phyloP scores from a whole-genome alignment of 2,888 invertebrate genomes.

The Orchesella flavescens region DNA sequence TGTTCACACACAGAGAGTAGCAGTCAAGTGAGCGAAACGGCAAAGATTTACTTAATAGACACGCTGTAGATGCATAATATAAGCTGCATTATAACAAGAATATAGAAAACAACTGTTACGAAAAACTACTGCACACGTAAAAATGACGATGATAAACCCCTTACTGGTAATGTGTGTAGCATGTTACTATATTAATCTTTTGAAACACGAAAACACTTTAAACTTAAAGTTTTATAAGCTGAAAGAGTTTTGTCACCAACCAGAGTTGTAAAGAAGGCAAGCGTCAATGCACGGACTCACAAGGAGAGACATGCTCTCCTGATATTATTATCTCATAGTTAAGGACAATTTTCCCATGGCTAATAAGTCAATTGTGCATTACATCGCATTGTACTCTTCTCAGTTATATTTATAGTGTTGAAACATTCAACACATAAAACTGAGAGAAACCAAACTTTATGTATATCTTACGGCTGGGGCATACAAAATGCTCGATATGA shows the following conservation, averaged over 20 bases:
- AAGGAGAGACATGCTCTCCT: neutral
- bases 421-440: neutral
- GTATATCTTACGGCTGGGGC: no score
- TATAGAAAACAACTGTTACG: neutral
- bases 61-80: no score
- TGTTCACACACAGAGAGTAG: neutral
- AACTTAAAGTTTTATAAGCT: neutral
- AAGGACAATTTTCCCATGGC: constrained; percentile 56
- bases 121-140: constrained; percentile 13
- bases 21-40: neutral
- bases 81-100: no score
- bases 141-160: neutral
- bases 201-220: neutral
- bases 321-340: constrained; percentile 46
- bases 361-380: constrained; percentile 51
- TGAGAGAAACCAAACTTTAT: no score
- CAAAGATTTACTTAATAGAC: neutral
- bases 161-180: neutral
- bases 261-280: neutral
- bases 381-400: neutral
- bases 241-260: constrained; percentile 7
- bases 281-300: neutral
- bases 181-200: neutral
- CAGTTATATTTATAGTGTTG: neutral
- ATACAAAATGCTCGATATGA: neutral